Conservation (phyloP, 2,113 vertebrate genomes). For the Daubentonia madagascariensis region DNA sequence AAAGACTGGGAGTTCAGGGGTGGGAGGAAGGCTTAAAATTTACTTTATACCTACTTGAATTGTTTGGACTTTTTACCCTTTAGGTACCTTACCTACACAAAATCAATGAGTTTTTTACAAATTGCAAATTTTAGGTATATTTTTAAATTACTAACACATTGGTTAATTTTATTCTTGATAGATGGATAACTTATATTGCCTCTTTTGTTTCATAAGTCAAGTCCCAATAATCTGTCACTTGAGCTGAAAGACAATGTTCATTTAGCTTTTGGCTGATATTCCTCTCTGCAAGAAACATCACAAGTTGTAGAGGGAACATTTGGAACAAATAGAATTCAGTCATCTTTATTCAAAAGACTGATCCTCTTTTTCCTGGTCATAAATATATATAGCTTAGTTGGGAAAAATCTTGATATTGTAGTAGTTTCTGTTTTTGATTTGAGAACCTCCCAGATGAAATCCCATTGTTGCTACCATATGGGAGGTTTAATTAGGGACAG, state of each 20-base stretch:
- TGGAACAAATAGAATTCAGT: background rate
- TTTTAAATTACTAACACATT: background rate
- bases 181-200: background rate
- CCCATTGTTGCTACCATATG: rapidly evolving
- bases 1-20: no score
- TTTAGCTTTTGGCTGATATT: background rate
- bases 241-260: background rate
- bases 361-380: background rate
- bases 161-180: background rate
- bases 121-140: background rate
- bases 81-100: background rate
- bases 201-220: background rate
- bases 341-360: background rate
- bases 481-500: background rate
- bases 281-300: background rate
- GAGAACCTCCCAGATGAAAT: background rate
- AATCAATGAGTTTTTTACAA: background rate
- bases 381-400: background rate
- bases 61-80: background rate
- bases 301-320: background rate
- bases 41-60: background rate
- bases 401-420: background rate
- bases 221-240: background rate
- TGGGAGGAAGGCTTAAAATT: background rate
- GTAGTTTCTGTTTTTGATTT: background rate